These are phyloP conservation scores for Eupeodes latifasciatus DNA, from an alignment of 2,888 invertebrate genomes.

Conservation along the genomic window DNA sequence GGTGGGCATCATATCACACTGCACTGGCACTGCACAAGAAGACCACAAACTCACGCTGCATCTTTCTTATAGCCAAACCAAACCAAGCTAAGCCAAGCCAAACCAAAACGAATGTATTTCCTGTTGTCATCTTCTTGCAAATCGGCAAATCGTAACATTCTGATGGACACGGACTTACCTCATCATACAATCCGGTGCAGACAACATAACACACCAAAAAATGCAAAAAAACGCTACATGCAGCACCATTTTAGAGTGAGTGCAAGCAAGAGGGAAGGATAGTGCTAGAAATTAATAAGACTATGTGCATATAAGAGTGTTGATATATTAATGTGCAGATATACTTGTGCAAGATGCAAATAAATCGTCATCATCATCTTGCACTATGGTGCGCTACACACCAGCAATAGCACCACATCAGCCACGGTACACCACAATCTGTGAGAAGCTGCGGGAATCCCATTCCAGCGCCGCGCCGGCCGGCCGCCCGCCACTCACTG, in stretches of 20 bases:
- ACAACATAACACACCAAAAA: background rate
- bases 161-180: slow-evolving; percentile 74
- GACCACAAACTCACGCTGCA: background rate
- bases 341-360: slow-evolving; percentile 71
- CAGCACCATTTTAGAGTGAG: slow-evolving; percentile 7
- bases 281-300: slow-evolving; percentile 66
- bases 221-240: slow-evolving; percentile 12
- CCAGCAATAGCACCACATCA: too few relatives aligned
- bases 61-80: background rate
- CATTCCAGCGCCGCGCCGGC: slow-evolving; percentile 2
- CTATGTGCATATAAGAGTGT: slow-evolving; percentile 55
- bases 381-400: background rate
- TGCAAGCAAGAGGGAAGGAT: slow-evolving; percentile 44
- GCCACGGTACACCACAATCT: slow-evolving; percentile 65
- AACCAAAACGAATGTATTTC: slow-evolving; percentile 65
- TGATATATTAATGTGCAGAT: slow-evolving; percentile 75
- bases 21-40: slow-evolving; percentile 9
- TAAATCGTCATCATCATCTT: slow-evolving; percentile 66
- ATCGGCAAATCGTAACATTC: slow-evolving; percentile 76
- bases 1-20: slow-evolving; percentile 43
- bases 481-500: too few relatives aligned
- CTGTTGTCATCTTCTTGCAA: slow-evolving; percentile 75
- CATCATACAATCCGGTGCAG: slow-evolving; percentile 58
- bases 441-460: slow-evolving; percentile 72
- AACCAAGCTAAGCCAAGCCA: background rate